Percentiles rank a stretch among this genome's conserved stretches.
phyloP scores from a whole-genome alignment of 1,140 invertebrate species.

The Caenorhabditis brenneri region DNA sequence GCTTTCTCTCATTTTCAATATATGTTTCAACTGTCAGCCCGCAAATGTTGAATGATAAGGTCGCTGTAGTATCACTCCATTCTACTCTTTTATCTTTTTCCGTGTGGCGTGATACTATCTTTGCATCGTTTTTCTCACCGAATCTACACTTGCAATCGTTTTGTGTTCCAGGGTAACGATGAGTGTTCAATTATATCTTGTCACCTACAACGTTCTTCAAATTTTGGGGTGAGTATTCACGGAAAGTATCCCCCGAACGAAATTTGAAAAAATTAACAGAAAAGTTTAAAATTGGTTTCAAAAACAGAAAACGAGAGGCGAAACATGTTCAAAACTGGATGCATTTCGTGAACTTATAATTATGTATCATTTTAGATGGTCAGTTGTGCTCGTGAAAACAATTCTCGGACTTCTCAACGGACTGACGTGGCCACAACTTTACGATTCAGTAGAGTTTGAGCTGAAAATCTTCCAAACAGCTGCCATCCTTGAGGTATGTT shows the following conservation, averaged over 20 bases:
- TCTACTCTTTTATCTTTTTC: constrained; percentile 1
- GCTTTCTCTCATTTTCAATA: neutral
- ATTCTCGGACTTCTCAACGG: constrained; percentile 59
- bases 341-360: too few relatives aligned
- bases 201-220: constrained; percentile 66
- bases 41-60: neutral
- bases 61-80: constrained; percentile 28
- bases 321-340: too few relatives aligned
- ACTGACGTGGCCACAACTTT: constrained; percentile 57
- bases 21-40: neutral
- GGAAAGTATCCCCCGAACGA: too few relatives aligned
- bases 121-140: neutral
- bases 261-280: too few relatives aligned
- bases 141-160: neutral
- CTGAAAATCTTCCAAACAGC: constrained; percentile 88
- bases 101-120: neutral
- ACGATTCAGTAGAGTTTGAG: constrained; percentile 66
- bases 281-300: too few relatives aligned
- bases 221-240: constrained; percentile 67
- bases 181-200: constrained; percentile 60
- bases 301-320: too few relatives aligned
- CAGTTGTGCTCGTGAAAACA: constrained; percentile 65
- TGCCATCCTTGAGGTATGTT: constrained; percentile 86
- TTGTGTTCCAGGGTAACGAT: constrained; percentile 37
- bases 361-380: constrained; percentile 69